Percentiles rank a stretch among this genome's conserved stretches.
Evolutionary conservation across 2,113 vertebrate genomes (phyloP).

Genomic region (Chaenogobius annularis): DNA sequence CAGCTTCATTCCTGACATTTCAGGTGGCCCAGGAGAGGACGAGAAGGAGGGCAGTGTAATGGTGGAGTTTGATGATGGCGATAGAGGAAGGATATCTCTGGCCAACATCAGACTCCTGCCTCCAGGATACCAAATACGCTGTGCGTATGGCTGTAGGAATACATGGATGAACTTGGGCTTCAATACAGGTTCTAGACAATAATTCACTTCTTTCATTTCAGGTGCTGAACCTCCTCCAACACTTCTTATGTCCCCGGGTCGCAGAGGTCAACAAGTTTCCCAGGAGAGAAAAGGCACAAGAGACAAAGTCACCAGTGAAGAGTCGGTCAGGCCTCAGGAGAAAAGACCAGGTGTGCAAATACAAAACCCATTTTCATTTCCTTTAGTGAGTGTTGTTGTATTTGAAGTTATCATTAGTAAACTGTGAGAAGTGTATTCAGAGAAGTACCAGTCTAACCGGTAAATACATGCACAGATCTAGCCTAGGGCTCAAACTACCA

Average conservation of each 20-base stretch:
- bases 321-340: slow-evolving; percentile 77
- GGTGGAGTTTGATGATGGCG: slow-evolving; percentile 96
- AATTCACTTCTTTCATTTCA: slow-evolving; percentile 40
- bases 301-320: slow-evolving; percentile 71
- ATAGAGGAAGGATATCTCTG: slow-evolving; percentile 90
- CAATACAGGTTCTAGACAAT: not conserved
- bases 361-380: not conserved
- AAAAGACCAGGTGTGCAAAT: slow-evolving; percentile 82
- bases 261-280: slow-evolving; percentile 75
- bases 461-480: slow-evolving; percentile 12
- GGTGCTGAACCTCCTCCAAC: slow-evolving; percentile 92
- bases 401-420: not conserved
- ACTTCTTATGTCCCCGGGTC: slow-evolving; percentile 84
- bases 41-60: slow-evolving; percentile 86
- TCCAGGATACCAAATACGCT: slow-evolving; percentile 92
- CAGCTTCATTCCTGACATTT: slow-evolving; percentile 1
- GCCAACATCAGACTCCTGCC: slow-evolving; percentile 90
- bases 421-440: not conserved
- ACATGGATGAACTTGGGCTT: not conserved
- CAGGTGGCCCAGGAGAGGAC: slow-evolving; percentile 82
- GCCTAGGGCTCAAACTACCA: slow-evolving; percentile 12
- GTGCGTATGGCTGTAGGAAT: slow-evolving; percentile 72
- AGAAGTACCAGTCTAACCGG: slow-evolving; percentile 20
- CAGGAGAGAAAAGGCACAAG: slow-evolving; percentile 74
- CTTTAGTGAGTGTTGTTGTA: not conserved